A percentile compares a stretch with the other conserved stretches of the same genome.
Conservation (phyloP, 2,113 vertebrate species). For the Cettia cetti region DNA sequence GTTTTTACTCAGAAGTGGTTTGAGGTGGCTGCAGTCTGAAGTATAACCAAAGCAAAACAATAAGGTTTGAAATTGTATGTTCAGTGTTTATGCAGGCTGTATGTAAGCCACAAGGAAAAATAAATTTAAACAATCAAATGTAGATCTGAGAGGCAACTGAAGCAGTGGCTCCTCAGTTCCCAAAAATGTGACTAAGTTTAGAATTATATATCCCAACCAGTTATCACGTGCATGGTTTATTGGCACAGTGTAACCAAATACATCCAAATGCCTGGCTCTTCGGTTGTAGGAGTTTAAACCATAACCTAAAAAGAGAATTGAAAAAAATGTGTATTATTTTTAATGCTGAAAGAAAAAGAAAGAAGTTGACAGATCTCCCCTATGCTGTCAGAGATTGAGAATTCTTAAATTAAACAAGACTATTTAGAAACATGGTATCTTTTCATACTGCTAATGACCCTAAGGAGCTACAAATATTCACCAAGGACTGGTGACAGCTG, state of each 20-base stretch:
- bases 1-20: conserved; percentile 31
- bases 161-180: neutral
- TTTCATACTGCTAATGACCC: neutral
- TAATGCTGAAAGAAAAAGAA: neutral
- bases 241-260: neutral
- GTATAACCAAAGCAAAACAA: neutral
- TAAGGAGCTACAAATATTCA: neutral
- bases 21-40: conserved; percentile 24
- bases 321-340: neutral
- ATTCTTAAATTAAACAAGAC: neutral
- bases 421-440: neutral
- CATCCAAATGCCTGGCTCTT: neutral
- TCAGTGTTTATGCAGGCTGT: conserved; percentile 9
- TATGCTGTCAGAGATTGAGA: neutral
- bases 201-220: conserved; percentile 3
- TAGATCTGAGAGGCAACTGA: neutral
- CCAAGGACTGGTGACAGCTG: neutral
- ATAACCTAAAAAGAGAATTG: neutral
- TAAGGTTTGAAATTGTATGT: conserved; percentile 16
- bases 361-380: neutral
- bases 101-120: conserved; percentile 27
- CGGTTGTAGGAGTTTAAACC: neutral
- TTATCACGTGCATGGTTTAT: neutral
- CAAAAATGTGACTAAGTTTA: conserved; percentile 20
- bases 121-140: neutral